phyloP scores from a whole-genome alignment of 35 echinoderm and acorn worm species.

The Ptychodera flava region DNA sequence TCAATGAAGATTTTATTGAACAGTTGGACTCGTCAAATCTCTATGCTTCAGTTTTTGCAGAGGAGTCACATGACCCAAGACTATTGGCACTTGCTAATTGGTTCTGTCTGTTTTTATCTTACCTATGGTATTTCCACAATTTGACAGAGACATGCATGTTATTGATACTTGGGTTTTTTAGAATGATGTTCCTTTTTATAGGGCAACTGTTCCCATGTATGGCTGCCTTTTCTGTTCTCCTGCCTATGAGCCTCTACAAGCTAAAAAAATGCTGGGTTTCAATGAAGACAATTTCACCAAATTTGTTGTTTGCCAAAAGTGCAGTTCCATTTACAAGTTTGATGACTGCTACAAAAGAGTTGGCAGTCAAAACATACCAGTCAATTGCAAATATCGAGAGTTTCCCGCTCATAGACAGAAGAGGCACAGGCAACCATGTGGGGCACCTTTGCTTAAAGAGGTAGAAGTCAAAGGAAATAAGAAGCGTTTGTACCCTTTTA shows the following conservation, averaged over 20 bases:
- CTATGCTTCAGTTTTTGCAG: not conserved
- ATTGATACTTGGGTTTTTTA: not conserved
- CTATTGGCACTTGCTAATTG: not conserved
- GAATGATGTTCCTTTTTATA: not conserved
- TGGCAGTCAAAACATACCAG: not conserved
- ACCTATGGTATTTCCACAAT: not conserved
- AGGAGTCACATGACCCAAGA: not conserved
- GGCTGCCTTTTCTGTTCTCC: not conserved
- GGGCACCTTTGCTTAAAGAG: not conserved
- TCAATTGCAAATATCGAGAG: not conserved
- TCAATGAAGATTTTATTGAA: not conserved
- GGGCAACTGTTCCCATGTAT: not conserved
- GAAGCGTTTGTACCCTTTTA: not conserved
- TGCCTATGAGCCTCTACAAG: not conserved
- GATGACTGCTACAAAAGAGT: not conserved
- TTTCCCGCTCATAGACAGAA: not conserved
- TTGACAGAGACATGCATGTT: not conserved
- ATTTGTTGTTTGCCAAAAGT: not conserved
- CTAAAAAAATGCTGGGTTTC: not conserved
- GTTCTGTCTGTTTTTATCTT: not conserved
- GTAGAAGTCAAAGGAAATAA: not conserved
- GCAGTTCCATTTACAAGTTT: not conserved
- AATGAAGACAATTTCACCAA: not conserved
- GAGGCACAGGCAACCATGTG: not conserved
- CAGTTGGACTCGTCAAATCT: not conserved